Evolutionary conservation across 2,797 vertebrate genomes (phyloP), one percentile per base, ranked within the genome.

Genomic region (Rhinichthys osculus): DNA sequence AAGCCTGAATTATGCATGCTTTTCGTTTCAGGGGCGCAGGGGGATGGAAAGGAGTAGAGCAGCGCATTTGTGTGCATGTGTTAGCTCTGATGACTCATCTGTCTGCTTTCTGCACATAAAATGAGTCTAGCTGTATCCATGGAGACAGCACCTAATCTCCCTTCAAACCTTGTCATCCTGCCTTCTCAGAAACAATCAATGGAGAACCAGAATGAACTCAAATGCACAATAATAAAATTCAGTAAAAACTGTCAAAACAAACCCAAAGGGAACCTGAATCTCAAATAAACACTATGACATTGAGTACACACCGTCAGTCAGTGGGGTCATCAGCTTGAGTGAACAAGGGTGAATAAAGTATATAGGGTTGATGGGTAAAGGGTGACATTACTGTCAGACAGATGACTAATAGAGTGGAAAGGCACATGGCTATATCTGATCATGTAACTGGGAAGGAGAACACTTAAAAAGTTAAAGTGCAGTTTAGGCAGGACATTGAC

Each of bases 41-140:
- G 85, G 16, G 69, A 82, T 73, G 78, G 50, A 54, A 76, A 88
- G 76, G 83, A 23, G 14, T 33, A 21, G 38, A 66, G 73, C 62
- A 27, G 54, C 4, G 33, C 83, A 33, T 57, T 70, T 71, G 87
- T 76, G 42, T 77, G 52, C 23, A 16, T 66, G 52, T 74, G 72
- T 54, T 62, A 33, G 70, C 50, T 69, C 33, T 82, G 83, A 83
- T 93, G 93, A 95, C 84, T 94, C 92, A 94, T 86, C 82, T 85
- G 80, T 87, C 88, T 81, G 90, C 91, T 93, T 78, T 27, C 72
- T 89, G 91, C 91, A 92, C 76, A 85, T 90, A 89, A 90, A 92
- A 88, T 89, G 66, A 90, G 78, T 90, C 88, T 76, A 71, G 70
- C 89, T 21, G 92, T 95, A 89, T 91, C 93, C 93, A 85, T 90